Evolutionary conservation across 2,797 vertebrate genomes (phyloP), one percentile per base, ranked within the genome.

Genomic region (Synaphobranchus kaupii): DNA sequence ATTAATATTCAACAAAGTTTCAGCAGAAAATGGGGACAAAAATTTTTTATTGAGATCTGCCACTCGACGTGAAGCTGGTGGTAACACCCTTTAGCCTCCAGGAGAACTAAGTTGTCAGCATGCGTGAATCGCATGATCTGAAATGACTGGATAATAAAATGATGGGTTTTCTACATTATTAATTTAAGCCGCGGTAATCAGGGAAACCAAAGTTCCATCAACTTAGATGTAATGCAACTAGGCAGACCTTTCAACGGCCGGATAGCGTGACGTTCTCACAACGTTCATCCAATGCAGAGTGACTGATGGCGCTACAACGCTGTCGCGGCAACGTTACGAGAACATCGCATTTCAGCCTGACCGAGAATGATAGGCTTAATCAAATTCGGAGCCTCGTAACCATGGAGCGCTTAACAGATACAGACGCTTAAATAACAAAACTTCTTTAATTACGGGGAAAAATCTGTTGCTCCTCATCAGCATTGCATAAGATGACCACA

Each of bases 1-100:
- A 93, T 92, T 94, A 88, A 89, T 93, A 94, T 90, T 90, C 93
- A 92, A 95, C 91, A 91, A 92, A 91, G 87, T 94, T 94, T 93
- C 88, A 88, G 87, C 28, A 54, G 89, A 88, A 90, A 92, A 86
- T 22, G 76, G 78, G 84, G 84, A 78, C 87, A 88, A 10, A 73
- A 73, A 68, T 48, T 50, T 71, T 48, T 28, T 84, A 76, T 15
- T 87, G 81, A 54, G 82, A 52, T 5, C n/a, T 60, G 80, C 20
- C 31, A 56, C 86, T 76, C 28, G 25, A 34, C 2, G 56, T 15
- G 54, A 68, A 60, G 68, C 50, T 44, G 52, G 8, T 5, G 63
- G 81, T 22, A 52, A 39, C 25, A 73, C 68, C n/a, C 25, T 44
- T 73, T 58, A 56, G 52, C 54, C 82, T 44, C 12, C 7, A 20